These are phyloP conservation scores for Muscicapa adusta DNA, from an alignment of 2,113 vertebrate genomes.

Conservation along the genomic window DNA sequence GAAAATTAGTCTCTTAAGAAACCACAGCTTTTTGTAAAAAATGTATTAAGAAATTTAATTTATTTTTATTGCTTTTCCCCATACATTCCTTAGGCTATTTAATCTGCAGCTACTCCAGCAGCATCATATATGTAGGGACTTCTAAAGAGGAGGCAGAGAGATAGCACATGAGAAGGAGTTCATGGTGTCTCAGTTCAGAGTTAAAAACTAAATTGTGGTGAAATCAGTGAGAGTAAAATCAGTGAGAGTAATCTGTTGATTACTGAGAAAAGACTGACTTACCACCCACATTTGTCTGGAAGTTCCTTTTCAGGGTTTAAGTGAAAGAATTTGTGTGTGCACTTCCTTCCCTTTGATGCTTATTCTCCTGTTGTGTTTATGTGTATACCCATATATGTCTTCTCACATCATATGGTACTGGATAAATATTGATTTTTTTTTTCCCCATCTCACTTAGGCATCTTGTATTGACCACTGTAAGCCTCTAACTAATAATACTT, in stretches of 20 bases:
- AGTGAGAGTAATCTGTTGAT: background rate
- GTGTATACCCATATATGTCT: background rate
- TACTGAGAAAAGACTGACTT: background rate
- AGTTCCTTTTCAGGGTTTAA: background rate
- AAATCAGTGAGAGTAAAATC: background rate
- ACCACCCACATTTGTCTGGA: background rate
- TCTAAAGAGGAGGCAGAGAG: background rate
- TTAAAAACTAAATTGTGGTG: background rate
- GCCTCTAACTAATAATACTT: background rate
- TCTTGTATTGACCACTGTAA: background rate
- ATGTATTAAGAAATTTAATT: accelerated
- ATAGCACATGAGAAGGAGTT: background rate
- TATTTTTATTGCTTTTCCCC: background rate
- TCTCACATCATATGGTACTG: background rate
- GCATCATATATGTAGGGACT: background rate
- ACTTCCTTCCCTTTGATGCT: background rate
- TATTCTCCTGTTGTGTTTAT: background rate
- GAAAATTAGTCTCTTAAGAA: background rate
- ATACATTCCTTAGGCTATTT: background rate
- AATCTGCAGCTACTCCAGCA: background rate
- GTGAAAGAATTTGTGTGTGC: background rate
- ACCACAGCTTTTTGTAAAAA: background rate
- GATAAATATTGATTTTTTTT: background rate
- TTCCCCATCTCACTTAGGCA: background rate
- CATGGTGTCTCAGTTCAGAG: background rate